These are phyloP conservation scores for Helicolenus hilgendorfi DNA, from an alignment of 2,797 vertebrate genomes.

Conservation along the genomic window DNA sequence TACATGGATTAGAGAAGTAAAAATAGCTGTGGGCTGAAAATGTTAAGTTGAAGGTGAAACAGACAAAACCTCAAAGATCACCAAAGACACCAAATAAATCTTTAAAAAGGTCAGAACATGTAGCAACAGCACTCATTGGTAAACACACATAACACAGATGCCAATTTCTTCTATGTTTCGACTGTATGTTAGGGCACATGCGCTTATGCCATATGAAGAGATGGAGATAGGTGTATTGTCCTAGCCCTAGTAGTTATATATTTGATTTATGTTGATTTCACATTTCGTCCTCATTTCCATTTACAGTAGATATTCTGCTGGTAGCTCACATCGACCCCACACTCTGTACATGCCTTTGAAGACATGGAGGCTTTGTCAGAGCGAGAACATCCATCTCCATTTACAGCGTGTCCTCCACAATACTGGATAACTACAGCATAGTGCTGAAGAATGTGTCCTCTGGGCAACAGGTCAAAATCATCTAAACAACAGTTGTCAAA, in stretches of 20 bases:
- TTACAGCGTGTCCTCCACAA: neutral
- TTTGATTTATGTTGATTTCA: constrained; percentile 8
- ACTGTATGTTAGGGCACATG: neutral
- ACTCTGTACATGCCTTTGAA: neutral
- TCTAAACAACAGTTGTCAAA: constrained; percentile 19
- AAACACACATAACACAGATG: neutral
- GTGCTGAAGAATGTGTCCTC: neutral
- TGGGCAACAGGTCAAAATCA: constrained; percentile 14
- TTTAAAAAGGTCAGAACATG: neutral
- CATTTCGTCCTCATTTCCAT: constrained; percentile 1
- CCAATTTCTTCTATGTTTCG: neutral
- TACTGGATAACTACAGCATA: neutral
- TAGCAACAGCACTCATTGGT: constrained; percentile 12
- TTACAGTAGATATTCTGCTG: neutral
- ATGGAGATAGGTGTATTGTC: no score
- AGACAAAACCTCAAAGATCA: constrained; percentile 26
- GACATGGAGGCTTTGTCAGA: constrained; percentile 2
- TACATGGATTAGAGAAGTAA: constrained; percentile 6
- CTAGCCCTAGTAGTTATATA: neutral
- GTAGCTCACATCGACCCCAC: neutral
- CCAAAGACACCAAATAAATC: neutral
- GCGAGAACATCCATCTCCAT: constrained; percentile 30
- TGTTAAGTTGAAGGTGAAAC: constrained; percentile 17
- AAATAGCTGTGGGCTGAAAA: constrained; percentile 29
- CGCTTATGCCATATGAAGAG: neutral